Evolutionary conservation across 1,140 invertebrate species (phyloP), one percentile per base, ranked within the genome.

Genomic region (Hetaerina americana): DNA sequence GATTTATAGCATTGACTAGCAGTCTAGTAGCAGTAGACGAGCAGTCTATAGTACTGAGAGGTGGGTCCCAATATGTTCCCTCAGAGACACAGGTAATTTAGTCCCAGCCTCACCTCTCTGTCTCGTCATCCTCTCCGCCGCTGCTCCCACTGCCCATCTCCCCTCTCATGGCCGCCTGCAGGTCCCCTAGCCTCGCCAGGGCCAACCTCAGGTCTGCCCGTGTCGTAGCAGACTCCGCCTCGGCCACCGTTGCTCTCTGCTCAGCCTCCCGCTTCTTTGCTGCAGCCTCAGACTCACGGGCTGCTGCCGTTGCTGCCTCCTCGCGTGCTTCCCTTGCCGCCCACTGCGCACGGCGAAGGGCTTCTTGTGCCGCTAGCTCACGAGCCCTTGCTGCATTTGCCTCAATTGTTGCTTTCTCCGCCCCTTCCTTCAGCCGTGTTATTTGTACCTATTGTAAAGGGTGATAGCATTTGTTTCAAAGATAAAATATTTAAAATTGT

Each of bases 141-240:
- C 73, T 73, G 57, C 71, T 74, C 27, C 71, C 72, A 26, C 25
- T 26, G 2, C 67, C 67, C 12, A 68, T 18, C 6, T 84, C 78
- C 2, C 87, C 92, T 77, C 93, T 89, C 78, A 94, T 89, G n/a
- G 92, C 92, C 76, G 88, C 87, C 76, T 94, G 92, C 8, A 95
- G 80, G 80, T 94, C 92, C 68, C 92, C 89, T 73, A 94, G 93
- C 76, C 92, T 83, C 78, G 93, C 91, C 74, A 93, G 81, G 5
- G 93, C 92, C 75, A 94, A 80, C 71, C 90, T 86, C 26, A 94
- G 83, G 81, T 94, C 93, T 69, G 89, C 85, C 73, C 85, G 83
- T 0, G 87, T 81, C 10, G 86, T 84, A 57, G 85, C 80, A 2
- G 85, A 84, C 78, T 90, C 89, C 0, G 86, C 83, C 76, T 90